Percentiles rank a stretch among this genome's conserved stretches.
Conservation (phyloP, 92 coral and sea anemone genomes). For the Umimayanthus kanabou region DNA sequence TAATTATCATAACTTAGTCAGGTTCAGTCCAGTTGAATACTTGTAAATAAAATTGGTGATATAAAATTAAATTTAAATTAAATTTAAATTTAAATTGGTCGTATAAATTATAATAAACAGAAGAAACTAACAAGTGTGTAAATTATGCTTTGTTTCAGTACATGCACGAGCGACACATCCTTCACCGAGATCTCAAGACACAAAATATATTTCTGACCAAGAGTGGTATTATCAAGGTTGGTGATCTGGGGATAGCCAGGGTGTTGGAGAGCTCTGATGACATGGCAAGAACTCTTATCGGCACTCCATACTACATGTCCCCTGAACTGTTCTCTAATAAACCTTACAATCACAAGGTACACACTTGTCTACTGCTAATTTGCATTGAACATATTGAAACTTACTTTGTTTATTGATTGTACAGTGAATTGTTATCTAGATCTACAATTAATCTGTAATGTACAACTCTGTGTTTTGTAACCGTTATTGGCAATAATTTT, state of each 20-base stretch:
- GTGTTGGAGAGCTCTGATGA: conserved; percentile 93
- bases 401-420: neutral
- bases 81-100: too few species aligned
- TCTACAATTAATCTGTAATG: too few species aligned
- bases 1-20: too few species aligned
- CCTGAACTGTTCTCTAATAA: conserved; percentile 97
- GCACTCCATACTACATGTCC: conserved; percentile 99
- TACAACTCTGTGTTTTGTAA: neutral
- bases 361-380: neutral
- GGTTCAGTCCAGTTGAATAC: too few species aligned
- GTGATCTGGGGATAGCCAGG: conserved; percentile 96
- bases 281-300: conserved; percentile 96
- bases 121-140: neutral
- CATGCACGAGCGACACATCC: conserved; percentile 91
- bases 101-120: neutral
- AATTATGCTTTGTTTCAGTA: conserved; percentile 57
- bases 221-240: conserved; percentile 92
- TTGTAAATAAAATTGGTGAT: too few species aligned
- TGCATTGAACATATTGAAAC: neutral
- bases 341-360: conserved; percentile 97
- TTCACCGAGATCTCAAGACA: conserved; percentile 96
- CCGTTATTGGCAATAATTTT: neutral
- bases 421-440: too few species aligned
- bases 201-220: conserved; percentile 97
- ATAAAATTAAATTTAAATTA: too few species aligned